phyloP scores from a whole-genome alignment of 1,140 invertebrate species.

The Nautilus pompilius region DNA sequence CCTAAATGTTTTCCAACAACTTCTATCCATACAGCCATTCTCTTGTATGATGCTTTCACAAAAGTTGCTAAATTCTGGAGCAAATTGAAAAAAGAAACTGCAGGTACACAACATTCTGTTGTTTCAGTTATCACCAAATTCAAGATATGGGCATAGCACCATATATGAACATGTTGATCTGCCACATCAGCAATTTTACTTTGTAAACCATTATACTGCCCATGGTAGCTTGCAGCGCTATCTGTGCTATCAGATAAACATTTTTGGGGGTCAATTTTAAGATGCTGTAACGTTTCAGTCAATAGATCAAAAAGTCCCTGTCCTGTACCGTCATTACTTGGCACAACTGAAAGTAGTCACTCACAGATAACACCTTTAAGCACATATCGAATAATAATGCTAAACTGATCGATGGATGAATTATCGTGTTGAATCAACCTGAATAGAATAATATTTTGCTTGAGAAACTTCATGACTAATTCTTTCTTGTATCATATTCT shows the following conservation, averaged over 20 bases:
- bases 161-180: background rate
- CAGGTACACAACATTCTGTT: background rate
- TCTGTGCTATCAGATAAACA: too few relatives aligned
- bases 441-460: background rate
- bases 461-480: background rate
- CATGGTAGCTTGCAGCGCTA: too few relatives aligned
- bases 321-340: background rate
- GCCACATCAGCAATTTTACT: background rate
- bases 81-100: background rate
- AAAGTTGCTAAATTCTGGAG: background rate
- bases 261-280: too few relatives aligned
- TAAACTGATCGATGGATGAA: background rate
- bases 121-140: background rate
- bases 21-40: background rate
- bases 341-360: background rate
- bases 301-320: background rate
- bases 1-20: conserved; percentile 1
- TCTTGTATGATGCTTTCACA: background rate
- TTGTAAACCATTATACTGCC: background rate
- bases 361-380: background rate
- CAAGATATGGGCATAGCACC: background rate
- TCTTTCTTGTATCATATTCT: background rate
- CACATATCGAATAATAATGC: background rate
- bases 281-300: background rate
- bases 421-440: background rate